A percentile compares a stretch with the other conserved stretches of the same genome.
phyloP scores from a whole-genome alignment of 2,797 vertebrate species.

The Squalus acanthias region DNA sequence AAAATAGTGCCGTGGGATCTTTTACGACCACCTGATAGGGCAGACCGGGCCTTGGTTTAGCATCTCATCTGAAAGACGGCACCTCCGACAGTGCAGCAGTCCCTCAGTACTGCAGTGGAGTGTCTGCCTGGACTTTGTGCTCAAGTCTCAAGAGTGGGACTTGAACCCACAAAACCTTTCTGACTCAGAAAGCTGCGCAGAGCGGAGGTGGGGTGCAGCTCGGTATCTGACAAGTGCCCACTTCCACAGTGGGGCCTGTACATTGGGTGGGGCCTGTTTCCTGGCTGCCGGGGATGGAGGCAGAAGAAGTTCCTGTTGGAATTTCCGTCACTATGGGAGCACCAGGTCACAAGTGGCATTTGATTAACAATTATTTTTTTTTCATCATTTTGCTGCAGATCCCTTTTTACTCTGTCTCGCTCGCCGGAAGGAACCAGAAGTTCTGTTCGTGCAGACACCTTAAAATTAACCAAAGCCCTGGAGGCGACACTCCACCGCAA shows the following conservation, averaged over 20 bases:
- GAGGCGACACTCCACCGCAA: not conserved
- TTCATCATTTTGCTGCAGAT: not conserved
- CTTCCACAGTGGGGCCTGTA: not conserved
- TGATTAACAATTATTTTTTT: not conserved
- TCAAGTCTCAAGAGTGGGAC: not conserved
- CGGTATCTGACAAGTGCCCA: not conserved
- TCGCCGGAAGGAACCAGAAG: not conserved
- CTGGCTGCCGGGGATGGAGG: not conserved
- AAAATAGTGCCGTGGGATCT: not conserved
- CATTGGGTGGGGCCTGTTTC: not conserved
- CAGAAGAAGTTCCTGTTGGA: not conserved
- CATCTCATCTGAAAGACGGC: not conserved
- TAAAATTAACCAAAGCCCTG: not conserved
- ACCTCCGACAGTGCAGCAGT: not conserved
- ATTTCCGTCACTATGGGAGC: not conserved
- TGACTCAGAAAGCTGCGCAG: not conserved
- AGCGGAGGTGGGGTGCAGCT: not conserved
- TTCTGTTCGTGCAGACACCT: not conserved
- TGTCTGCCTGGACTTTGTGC: too few species aligned
- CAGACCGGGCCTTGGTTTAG: too few species aligned
- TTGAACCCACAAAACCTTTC: not conserved
- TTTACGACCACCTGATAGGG: not conserved
- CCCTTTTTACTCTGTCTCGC: not conserved
- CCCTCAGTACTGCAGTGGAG: not conserved
- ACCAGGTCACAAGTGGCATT: not conserved